Evolutionary conservation across 1,140 invertebrate species (phyloP), one percentile per base, ranked within the genome.

Genomic region (Caerostris extrusa): DNA sequence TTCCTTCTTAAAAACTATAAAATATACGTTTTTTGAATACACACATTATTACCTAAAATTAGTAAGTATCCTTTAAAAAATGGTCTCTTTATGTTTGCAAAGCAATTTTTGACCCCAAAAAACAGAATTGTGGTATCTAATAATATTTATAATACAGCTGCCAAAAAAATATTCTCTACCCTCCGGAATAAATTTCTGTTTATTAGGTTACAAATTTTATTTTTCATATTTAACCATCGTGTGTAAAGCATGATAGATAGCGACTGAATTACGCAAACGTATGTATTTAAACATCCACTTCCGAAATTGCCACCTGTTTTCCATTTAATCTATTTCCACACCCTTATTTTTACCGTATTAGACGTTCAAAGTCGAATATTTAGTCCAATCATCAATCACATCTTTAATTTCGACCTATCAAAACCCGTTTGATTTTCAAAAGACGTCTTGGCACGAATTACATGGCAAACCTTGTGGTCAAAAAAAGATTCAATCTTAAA

Each of bases 261-360:
- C 50, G 71, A 3, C 71, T 34, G 34, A 53, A 77, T 77, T 77
- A 77, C 71, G 71, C 61, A 12, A 14, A 67, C 12, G 17, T 34
- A 77, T 77, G 14, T 8, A 53, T 77, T 77, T 77, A 53, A 77
- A 77, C 14, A 34, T 77, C 71, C 71, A 3, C 19, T 53, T 12
- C 71, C 53, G 50, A 83, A 83, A 83, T 83, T 83, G 57, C 55
- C n/a, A 12, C n/a, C 53, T 19, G 7, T 83, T 83, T 83, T 83
- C 53, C 14, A 7, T 58, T 53, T 83, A 83, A 82, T 83, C 56
- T 10, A 17, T 4, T 8, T 58, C 82, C 82, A 83, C 82, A 17
- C 82, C 82, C 82, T 83, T 57, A 58, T 57, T 83, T n/a, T 83
- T 55, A 58, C 57, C 82, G 55, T 7, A n/a, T 83, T 58, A 19